A percentile compares a stretch with the other conserved stretches of the same genome.
phyloP scores from a whole-genome alignment of 1,140 invertebrate species.

The Phocides pigmalion region DNA sequence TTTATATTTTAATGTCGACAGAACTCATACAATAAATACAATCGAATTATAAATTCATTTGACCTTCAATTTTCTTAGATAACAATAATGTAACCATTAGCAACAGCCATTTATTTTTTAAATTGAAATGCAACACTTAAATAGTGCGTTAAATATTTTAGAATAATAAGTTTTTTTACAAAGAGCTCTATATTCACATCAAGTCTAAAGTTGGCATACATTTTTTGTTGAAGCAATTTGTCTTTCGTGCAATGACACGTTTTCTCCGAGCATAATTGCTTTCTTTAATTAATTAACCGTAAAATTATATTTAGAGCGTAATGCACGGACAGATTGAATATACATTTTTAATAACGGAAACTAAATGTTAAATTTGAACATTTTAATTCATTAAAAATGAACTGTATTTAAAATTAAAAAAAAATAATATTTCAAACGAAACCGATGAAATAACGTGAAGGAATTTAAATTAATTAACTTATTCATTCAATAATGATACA shows the following conservation, averaged over 20 bases:
- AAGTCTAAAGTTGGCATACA: slow-evolving; percentile 2
- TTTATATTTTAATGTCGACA: no score
- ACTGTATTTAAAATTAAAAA: no score
- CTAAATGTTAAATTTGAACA: no score
- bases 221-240: slow-evolving; percentile 10
- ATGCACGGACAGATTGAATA: no score
- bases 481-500: no score
- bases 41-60: neutral
- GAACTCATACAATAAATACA: no score
- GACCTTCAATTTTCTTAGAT: neutral
- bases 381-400: no score
- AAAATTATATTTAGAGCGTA: neutral
- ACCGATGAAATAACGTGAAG: no score
- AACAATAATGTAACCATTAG: no score
- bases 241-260: slow-evolving; percentile 2
- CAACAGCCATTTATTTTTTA: neutral
- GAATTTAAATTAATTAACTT: no score
- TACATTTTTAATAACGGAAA: no score
- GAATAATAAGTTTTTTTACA: neutral
- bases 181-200: neutral
- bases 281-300: slow-evolving; percentile 15
- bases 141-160: neutral
- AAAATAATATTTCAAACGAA: no score
- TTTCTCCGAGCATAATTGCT: neutral
- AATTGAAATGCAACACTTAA: neutral